phyloP scores from a whole-genome alignment of 2,113 vertebrate species.

The Larimichthys crocea region DNA sequence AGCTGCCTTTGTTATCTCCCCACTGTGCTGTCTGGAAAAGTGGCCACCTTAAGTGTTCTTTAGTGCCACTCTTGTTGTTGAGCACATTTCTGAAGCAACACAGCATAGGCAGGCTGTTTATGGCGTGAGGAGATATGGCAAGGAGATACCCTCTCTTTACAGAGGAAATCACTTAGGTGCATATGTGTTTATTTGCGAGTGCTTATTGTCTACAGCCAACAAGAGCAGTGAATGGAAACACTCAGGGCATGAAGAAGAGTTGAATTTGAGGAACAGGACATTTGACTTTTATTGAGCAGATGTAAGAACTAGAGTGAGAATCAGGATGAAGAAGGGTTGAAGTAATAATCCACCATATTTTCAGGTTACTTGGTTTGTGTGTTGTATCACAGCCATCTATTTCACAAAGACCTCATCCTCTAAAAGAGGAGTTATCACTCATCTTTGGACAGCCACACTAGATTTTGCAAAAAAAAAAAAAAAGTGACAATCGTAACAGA shows the following conservation, averaged over 20 bases:
- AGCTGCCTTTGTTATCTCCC: constrained; percentile 63
- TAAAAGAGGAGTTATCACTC: neutral
- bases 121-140: neutral
- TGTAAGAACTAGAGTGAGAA: neutral
- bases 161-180: constrained; percentile 34
- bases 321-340: neutral
- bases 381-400: neutral
- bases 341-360: neutral
- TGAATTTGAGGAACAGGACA: neutral
- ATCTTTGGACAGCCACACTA: neutral
- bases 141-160: constrained; percentile 5
- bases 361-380: neutral
- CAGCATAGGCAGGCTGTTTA: constrained; percentile 21
- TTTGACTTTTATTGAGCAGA: neutral
- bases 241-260: neutral
- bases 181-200: constrained; percentile 8
- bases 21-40: constrained; percentile 60
- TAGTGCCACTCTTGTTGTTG: constrained; percentile 57
- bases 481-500: neutral
- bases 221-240: neutral
- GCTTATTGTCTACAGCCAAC: constrained; percentile 37
- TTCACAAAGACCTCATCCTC: neutral
- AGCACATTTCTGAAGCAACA: constrained; percentile 51
- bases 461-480: neutral
- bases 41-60: constrained; percentile 68